Base-by-base conservation (phyloP, 1,140 invertebrate species). In the Pemphigus obesinymphae region DNA sequence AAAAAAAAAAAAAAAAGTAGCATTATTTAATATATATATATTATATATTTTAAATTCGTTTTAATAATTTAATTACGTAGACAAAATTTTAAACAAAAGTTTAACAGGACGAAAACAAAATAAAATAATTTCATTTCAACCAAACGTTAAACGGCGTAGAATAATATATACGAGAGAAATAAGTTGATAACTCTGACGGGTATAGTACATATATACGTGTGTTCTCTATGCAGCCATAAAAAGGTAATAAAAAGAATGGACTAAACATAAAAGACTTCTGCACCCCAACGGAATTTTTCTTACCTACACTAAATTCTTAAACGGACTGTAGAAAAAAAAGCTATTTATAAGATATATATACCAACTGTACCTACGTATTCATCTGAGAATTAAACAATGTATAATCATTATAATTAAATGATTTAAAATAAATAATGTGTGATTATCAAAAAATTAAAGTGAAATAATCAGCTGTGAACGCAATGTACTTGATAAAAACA, bases 161-260 rank as follows among this genome's bases (percentile, higher is more conserved):
- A 68, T 29, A 68, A 68, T n/a, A n/a, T n/a, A n/a, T 40, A 68
- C 8, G 34, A 73, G 45, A 73, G 29, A 48, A 73, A 73, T 73
- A 73, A 73, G 70, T 73, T 29, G 43, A 73, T 73, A 73, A 73
- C 70, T 50, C 43, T 43, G 1, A n/a, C 26, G 43, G 40, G 70
- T 29, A 40, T 55, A 55, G 23, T 23, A 55, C 7, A 23, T 53
- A n/a, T 31, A 20, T 50, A n/a, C 17, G 68, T 48, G 26, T 50
- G 43, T 50, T 73, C 23, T 73, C 50, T 73, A 73, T 73, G 70
- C 70, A 50, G 17, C 43, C 70, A 73, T 73, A 73, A 73, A 73
- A 73, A 31, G 26, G 43, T 73, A 73, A 73, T 73, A 73, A 73
- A 73, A 72, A 72, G 50, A 50, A 72, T n/a, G 13, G 45, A 7